Conservation (phyloP, 2,888 invertebrate species). For the Morpho achilles region DNA sequence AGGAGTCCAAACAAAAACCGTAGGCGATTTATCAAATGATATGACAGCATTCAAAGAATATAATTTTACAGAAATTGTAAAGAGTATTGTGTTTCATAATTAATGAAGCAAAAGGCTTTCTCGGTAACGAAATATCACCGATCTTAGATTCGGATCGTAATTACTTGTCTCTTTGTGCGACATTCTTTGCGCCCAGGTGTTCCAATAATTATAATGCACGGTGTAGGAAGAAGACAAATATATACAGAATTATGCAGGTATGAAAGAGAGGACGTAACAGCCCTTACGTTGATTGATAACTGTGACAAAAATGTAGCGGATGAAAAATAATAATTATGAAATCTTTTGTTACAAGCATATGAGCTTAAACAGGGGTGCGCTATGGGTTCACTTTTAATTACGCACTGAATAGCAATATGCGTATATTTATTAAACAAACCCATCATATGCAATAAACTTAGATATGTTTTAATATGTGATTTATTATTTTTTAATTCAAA, state of each 20-base stretch:
- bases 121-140: constrained; percentile 74
- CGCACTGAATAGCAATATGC: too few species aligned
- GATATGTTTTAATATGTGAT: too few species aligned
- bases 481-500: too few species aligned
- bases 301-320: constrained; percentile 80
- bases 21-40: constrained; percentile 67
- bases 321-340: constrained; percentile 79
- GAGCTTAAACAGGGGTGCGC: constrained; percentile 64
- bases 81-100: constrained; percentile 77
- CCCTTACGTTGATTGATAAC: constrained; percentile 79
- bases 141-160: constrained; percentile 77
- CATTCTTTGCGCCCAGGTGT: constrained; percentile 79
- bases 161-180: constrained; percentile 77
- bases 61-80: constrained; percentile 72
- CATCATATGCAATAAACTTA: too few species aligned
- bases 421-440: too few species aligned
- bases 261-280: constrained; percentile 47
- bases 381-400: constrained; percentile 15
- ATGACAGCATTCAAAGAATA: constrained; percentile 68
- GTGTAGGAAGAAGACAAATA: constrained; percentile 49
- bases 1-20: constrained; percentile 42
- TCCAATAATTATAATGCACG: constrained; percentile 73
- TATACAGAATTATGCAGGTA: constrained; percentile 33
- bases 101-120: constrained; percentile 77
- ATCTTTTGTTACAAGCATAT: constrained; percentile 73